A percentile compares a stretch with the other conserved stretches of the same genome.
Evolutionary conservation across 2,113 vertebrate genomes (phyloP).

Genomic region (Muntiacus muntjak): DNA sequence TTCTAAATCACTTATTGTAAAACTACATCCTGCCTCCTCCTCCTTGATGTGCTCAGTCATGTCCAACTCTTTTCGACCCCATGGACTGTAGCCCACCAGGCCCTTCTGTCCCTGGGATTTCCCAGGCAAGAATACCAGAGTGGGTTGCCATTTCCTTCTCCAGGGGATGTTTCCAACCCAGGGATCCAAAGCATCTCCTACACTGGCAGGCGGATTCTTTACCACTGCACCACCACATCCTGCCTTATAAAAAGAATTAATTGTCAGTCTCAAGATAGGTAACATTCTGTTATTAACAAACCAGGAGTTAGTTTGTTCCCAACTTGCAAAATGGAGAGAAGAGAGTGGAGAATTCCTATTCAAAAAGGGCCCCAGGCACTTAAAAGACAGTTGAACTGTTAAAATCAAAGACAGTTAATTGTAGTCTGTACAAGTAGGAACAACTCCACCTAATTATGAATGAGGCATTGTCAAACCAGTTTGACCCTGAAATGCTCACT

Average conservation of each 20-base stretch:
- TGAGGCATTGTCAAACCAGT: slow-evolving; percentile 36
- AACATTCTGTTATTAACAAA: neutral
- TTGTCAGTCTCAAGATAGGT: neutral
- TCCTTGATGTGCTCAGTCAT: neutral
- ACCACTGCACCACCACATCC: neutral
- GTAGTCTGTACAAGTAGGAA: slow-evolving; percentile 42
- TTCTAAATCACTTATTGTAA: neutral
- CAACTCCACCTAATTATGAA: slow-evolving; percentile 24
- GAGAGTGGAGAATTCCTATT: neutral
- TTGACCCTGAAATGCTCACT: slow-evolving; percentile 39
- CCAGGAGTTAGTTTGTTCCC: slow-evolving; percentile 35
- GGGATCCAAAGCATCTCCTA: neutral
- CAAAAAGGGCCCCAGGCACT: slow-evolving; percentile 5
- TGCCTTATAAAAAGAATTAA: neutral
- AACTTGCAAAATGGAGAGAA: neutral
- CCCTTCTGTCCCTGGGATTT: neutral
- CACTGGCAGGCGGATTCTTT: neutral
- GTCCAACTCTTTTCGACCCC: neutral
- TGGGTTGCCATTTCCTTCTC: neutral
- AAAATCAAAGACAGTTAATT: slow-evolving; percentile 43
- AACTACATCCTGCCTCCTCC: neutral
- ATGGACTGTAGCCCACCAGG: neutral
- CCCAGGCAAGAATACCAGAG: neutral
- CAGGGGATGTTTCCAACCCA: neutral
- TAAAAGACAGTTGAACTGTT: slow-evolving; percentile 44